These are phyloP conservation scores for Crocodylus rhombifer DNA, from an alignment of 2,797 vertebrate species.

Conservation along the genomic window DNA sequence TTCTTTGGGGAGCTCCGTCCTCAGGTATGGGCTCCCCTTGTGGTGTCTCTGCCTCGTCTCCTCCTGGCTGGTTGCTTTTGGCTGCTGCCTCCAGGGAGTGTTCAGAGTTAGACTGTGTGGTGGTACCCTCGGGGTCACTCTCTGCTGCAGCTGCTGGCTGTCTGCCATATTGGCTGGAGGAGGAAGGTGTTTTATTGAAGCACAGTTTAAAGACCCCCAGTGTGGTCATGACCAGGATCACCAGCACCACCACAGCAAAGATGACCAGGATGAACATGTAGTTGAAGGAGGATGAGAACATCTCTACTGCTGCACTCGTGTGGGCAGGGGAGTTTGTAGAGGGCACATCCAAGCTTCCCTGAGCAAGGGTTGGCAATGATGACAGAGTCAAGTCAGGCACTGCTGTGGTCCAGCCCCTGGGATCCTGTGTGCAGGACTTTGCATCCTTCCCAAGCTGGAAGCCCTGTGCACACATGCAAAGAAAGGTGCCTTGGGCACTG, in stretches of 20 bases:
- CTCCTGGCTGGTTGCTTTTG: background rate
- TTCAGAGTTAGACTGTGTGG: background rate
- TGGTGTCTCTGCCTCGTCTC: background rate
- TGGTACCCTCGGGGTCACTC: background rate
- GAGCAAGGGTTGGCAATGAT: background rate
- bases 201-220: conserved; percentile 84
- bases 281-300: conserved; percentile 49
- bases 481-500: conserved; percentile 48
- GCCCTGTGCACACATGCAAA: conserved; percentile 52
- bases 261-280: conserved; percentile 83
- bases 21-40: background rate
- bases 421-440: conserved; percentile 15
- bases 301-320: background rate
- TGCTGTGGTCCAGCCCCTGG: background rate
- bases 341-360: background rate
- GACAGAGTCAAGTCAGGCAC: background rate
- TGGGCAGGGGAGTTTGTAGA: background rate
- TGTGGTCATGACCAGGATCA: conserved; percentile 83
- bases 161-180: conserved; percentile 24
- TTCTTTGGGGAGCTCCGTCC: background rate
- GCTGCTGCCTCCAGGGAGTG: conserved; percentile 10
- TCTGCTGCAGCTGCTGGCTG: background rate
- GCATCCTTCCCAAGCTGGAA: conserved; percentile 27
- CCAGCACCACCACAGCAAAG: conserved; percentile 79
- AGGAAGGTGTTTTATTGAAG: conserved; percentile 72